Evolutionary conservation across 2,888 invertebrate genomes (phyloP).

Genomic region (Pimpla rufipes): DNA sequence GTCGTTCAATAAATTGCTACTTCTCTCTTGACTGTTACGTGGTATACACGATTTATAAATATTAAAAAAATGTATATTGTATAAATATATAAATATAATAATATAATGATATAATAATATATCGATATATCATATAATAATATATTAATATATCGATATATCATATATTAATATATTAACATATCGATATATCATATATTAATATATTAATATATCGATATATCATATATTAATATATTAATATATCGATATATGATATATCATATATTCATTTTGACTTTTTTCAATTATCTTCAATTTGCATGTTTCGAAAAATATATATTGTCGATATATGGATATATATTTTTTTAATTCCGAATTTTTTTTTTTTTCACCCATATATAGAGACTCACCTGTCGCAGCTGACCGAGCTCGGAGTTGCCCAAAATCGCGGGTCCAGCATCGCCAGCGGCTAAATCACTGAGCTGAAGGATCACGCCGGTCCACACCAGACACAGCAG

Average conservation of each 20-base stretch:
- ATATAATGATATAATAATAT: no score
- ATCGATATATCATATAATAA: not conserved
- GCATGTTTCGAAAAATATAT: no score
- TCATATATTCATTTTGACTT: not conserved
- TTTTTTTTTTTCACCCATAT: not conserved
- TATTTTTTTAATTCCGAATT: not conserved
- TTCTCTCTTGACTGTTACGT: not conserved
- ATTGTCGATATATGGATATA: no score
- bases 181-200: not conserved
- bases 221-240: not conserved
- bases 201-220: not conserved
- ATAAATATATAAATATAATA: no score
- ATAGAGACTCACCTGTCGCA: constrained; percentile 75
- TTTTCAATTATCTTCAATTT: no score
- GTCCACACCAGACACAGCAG: constrained; percentile 75
- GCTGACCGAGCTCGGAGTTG: constrained; percentile 71
- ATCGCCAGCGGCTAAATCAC: constrained; percentile 74
- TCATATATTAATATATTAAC: not conserved
- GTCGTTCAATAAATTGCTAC: not conserved
- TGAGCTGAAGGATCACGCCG: constrained; percentile 71
- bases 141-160: not conserved
- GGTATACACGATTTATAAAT: no score
- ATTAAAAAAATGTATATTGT: not conserved
- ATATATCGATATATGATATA: not conserved
- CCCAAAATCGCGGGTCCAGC: constrained; percentile 77